Evolutionary conservation across 2,797 vertebrate genomes (phyloP), one percentile per base, ranked within the genome.

Genomic region (Chlorospingus semifuscus): DNA sequence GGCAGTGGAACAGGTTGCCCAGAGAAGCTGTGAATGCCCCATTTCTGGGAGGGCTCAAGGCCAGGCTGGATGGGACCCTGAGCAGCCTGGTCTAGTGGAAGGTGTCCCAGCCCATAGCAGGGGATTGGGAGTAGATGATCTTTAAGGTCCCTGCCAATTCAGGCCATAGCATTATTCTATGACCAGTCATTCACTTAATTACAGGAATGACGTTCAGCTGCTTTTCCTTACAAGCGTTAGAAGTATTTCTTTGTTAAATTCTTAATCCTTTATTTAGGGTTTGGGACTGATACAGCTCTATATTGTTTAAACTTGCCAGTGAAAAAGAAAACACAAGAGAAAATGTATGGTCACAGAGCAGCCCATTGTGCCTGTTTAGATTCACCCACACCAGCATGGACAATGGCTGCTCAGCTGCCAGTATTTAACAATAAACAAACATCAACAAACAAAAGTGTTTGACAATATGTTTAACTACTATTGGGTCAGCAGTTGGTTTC

Each of bases 361-460:
- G 29, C 17, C 47, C 41, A 29, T 70, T 85, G 78, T 84, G 56
- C 47, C 81, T 66, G 23, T 24, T 53, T 17, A 87, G 34, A 29
- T 80, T 78, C 77, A 75, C 20, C 30, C 83, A 39, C 46, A 61
- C 23, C 41, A 42, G 24, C 55, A 37, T 2, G 32, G 30, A 95
- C 91, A 96, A 94, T 91, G 83, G 74, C 44, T 90, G 63, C 85
- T 82, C 83, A 79, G 83, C 55, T 92, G 92, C 93, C 93, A 96
- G 68, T 50, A 66, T 64, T 83, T 39, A 77, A 89, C 64, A 87
- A 66, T 79, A 82, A 94, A 68, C 32, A 80, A 94, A 59, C n/a
- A 88, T 42, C 30, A 64, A 78, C 42, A 50, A 86, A 78, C 19
- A 23, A 75, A 91, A 94, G 42, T 30, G 15, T 83, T 90, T 88